These are phyloP conservation scores for Rhagologus leucostigma DNA, from an alignment of 2,113 vertebrate species.

Conservation along the genomic window DNA sequence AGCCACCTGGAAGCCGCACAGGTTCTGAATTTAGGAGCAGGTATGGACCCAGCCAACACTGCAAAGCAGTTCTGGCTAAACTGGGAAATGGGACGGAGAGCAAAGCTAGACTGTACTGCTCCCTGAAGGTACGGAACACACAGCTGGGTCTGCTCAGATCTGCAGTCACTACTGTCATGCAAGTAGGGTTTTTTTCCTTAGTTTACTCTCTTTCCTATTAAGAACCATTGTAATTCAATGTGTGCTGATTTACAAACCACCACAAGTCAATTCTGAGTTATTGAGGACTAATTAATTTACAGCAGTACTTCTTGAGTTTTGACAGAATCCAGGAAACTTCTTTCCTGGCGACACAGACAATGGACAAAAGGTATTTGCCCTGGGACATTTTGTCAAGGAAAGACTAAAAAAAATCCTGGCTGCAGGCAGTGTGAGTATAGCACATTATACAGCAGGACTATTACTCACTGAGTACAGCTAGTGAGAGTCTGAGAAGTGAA, in stretches of 20 bases:
- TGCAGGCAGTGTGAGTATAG: background rate
- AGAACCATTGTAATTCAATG: background rate
- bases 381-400: background rate
- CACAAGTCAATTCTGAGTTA: background rate
- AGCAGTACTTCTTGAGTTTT: background rate
- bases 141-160: background rate
- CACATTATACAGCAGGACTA: background rate
- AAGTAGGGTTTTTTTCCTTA: background rate
- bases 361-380: background rate
- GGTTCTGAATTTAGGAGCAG: background rate
- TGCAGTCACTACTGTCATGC: background rate
- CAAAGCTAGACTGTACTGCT: background rate
- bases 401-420: background rate
- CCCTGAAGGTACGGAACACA: background rate
- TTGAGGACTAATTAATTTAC: background rate
- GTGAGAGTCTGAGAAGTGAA: background rate
- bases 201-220: background rate
- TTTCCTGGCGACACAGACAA: background rate
- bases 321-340: background rate
- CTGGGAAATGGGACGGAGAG: background rate
- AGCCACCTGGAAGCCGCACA: background rate
- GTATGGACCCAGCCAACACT: background rate
- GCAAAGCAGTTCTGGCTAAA: background rate
- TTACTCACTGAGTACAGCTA: background rate
- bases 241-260: background rate